Conservation (phyloP, 1,140 invertebrate genomes). For the Anoplolepis gracilipes region DNA sequence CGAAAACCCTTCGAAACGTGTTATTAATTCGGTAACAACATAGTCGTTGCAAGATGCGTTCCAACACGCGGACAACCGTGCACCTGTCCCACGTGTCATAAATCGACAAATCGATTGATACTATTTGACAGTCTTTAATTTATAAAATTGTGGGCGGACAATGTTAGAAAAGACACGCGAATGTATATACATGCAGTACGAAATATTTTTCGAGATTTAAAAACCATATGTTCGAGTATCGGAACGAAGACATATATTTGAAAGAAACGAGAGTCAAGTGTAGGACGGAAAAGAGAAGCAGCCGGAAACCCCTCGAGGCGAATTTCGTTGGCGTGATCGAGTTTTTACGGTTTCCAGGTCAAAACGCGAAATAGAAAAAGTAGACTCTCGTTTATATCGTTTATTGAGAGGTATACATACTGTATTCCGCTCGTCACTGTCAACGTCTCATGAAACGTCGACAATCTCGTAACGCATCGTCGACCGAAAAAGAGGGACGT, state of each 20-base stretch:
- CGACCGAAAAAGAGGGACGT: constrained; percentile 38
- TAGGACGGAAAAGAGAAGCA: background rate
- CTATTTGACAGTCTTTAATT: constrained; percentile 40
- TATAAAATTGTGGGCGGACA: constrained; percentile 54
- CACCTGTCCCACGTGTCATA: constrained; percentile 67
- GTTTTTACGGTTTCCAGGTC: background rate
- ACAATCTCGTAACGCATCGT: constrained; percentile 25
- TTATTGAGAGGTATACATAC: background rate
- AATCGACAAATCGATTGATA: constrained; percentile 45
- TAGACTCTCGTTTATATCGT: constrained; percentile 30
- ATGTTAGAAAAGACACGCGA: no score
- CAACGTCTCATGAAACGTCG: constrained; percentile 29
- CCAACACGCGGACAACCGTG: background rate
- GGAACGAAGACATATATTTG: background rate
- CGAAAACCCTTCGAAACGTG: constrained; percentile 33
- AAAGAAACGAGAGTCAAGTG: constrained; percentile 38
- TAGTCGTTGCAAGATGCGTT: background rate
- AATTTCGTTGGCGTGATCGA: no score
- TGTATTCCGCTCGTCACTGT: constrained; percentile 26
- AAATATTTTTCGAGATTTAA: background rate
- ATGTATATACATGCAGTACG: background rate
- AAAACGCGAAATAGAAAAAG: constrained; percentile 8
- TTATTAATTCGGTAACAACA: constrained; percentile 63
- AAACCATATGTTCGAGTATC: background rate
- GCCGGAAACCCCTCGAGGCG: background rate